Evolutionary conservation across 1,140 invertebrate genomes (phyloP).

Genomic region (Ostrea denselamellosa): DNA sequence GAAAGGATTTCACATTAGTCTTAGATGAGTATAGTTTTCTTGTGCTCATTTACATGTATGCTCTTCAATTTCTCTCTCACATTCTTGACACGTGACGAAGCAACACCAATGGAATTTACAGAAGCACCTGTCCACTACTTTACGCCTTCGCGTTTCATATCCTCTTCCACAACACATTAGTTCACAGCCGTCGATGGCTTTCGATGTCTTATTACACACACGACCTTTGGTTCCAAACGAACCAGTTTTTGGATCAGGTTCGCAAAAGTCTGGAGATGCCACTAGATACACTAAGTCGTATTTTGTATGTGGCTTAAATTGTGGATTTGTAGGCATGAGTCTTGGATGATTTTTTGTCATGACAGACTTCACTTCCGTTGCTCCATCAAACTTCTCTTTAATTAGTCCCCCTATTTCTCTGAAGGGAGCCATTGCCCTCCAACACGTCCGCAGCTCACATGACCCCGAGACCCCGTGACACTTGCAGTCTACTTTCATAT

Average conservation of each 20-base stretch:
- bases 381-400: constrained; percentile 90
- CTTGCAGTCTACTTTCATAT: constrained; percentile 85
- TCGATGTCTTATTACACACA: constrained; percentile 79
- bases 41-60: constrained; percentile 73
- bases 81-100: constrained; percentile 80
- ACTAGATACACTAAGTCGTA: constrained; percentile 93
- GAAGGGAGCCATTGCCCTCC: constrained; percentile 93
- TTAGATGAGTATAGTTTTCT: neutral
- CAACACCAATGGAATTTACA: constrained; percentile 82
- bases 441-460: constrained; percentile 96
- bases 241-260: constrained; percentile 83
- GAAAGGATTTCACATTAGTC: neutral
- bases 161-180: constrained; percentile 82
- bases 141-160: constrained; percentile 81
- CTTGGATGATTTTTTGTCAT: constrained; percentile 62
- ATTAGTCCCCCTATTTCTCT: constrained; percentile 89
- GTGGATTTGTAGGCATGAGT: constrained; percentile 74
- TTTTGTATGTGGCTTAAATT: constrained; percentile 76
- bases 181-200: constrained; percentile 80
- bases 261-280: constrained; percentile 96
- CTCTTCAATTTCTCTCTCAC: constrained; percentile 75
- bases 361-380: constrained; percentile 83
- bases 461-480: constrained; percentile 98
- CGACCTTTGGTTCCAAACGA: constrained; percentile 77
- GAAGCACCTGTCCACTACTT: constrained; percentile 84